These are phyloP conservation scores for Marmota monax DNA, from an alignment of 2,113 vertebrate genomes.

Conservation along the genomic window DNA sequence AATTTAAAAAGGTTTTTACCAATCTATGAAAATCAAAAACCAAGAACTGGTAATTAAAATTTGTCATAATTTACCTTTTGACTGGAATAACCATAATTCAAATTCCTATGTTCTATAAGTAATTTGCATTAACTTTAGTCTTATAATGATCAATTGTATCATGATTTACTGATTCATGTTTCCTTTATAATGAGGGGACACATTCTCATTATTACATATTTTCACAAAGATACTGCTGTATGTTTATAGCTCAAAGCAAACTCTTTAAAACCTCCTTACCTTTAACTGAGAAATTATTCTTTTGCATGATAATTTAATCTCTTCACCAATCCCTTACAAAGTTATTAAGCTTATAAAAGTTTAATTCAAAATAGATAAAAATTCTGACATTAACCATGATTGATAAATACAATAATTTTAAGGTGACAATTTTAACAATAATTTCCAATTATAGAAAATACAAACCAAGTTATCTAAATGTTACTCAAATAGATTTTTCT, in stretches of 20 bases:
- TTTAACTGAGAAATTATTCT: not conserved
- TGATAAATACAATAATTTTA: not conserved
- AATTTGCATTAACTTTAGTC: not conserved
- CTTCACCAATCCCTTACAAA: not conserved
- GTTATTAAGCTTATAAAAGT: not conserved
- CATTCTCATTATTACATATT: not conserved
- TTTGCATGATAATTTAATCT: not conserved
- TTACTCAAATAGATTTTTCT: not conserved
- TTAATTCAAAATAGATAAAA: conserved; percentile 7
- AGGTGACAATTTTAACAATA: not conserved
- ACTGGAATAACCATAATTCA: not conserved
- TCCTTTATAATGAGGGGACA: not conserved
- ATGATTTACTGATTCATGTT: not conserved
- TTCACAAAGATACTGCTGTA: not conserved
- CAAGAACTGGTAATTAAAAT: not conserved
- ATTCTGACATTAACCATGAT: not conserved
- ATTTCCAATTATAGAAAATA: not conserved
- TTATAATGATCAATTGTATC: not conserved
- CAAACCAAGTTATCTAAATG: not conserved
- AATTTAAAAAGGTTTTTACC: not conserved
- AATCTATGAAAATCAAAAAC: not conserved
- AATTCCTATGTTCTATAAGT: not conserved
- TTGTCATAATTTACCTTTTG: not conserved
- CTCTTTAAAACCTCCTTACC: not conserved
- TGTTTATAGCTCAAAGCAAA: not conserved